Conservation (phyloP, 2,797 vertebrate genomes). For the Decapterus maruadsi region DNA sequence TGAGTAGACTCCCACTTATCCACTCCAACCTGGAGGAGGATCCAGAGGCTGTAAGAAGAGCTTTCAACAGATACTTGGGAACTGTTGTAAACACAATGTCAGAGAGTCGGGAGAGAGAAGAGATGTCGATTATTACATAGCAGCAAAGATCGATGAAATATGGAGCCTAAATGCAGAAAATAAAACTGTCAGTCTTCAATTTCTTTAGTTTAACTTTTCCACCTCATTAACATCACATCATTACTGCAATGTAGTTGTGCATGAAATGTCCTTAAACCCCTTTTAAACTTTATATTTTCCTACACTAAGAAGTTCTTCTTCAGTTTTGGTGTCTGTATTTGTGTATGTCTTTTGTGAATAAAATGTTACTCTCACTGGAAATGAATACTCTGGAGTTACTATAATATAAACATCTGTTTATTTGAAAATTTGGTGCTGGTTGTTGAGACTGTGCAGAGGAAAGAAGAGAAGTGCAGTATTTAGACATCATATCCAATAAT, state of each 20-base stretch:
- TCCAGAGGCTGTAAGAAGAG: conserved; percentile 91
- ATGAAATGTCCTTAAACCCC: not conserved
- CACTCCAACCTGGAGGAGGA: conserved; percentile 96
- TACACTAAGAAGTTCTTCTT: not conserved
- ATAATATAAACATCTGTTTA: conserved; percentile 72
- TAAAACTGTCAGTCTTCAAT: not conserved
- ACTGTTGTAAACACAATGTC: conserved; percentile 89
- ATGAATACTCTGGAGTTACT: conserved; percentile 9
- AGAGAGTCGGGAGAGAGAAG: conserved; percentile 93
- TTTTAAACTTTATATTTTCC: not conserved
- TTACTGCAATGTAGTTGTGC: not conserved
- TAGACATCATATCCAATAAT: conserved; percentile 92
- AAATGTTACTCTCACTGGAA: conserved; percentile 20
- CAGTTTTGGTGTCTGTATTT: not conserved
- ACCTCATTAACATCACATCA: not conserved
- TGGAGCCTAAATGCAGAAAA: not conserved
- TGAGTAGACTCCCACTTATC: conserved; percentile 90
- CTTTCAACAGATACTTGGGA: conserved; percentile 91
- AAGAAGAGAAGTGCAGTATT: conserved; percentile 63
- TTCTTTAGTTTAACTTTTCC: not conserved
- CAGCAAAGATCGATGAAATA: conserved; percentile 6
- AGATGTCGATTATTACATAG: conserved; percentile 95
- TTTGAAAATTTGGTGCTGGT: conserved; percentile 62
- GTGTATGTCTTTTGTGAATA: conserved; percentile 35
- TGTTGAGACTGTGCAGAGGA: conserved; percentile 54